These are phyloP conservation scores for Harlomillsia oculata DNA, from an alignment of 1,140 invertebrate genomes.

Conservation along the genomic window DNA sequence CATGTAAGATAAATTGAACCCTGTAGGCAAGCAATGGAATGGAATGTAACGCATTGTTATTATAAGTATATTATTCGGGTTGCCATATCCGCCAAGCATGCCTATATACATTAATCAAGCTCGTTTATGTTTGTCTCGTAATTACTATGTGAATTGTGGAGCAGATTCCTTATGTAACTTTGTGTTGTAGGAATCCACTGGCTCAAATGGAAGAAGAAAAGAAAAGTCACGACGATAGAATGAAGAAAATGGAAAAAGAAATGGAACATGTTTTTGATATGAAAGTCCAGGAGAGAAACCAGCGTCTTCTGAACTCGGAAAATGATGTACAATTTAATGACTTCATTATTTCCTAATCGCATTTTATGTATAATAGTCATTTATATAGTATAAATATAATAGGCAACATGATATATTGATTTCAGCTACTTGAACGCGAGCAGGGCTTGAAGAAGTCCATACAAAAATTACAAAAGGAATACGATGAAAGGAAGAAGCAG, in stretches of 20 bases:
- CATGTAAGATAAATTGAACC: no score
- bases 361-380: conserved; percentile 6
- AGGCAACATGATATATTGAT: no score
- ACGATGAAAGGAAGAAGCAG: conserved; percentile 76
- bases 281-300: conserved; percentile 85
- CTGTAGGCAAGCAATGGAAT: no score
- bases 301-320: conserved; percentile 86
- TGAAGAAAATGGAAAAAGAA: conserved; percentile 92
- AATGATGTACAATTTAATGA: conserved; percentile 69
- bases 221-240: conserved; percentile 85
- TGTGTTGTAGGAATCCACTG: conserved; percentile 74
- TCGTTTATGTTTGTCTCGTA: no score
- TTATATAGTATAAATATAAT: no score
- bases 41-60: no score
- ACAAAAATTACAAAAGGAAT: conserved; percentile 77
- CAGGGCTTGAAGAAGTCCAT: conserved; percentile 61
- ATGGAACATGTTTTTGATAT: conserved; percentile 89
- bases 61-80: no score
- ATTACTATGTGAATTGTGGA: no score
- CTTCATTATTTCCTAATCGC: neutral
- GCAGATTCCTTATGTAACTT: neutral
- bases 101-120: no score
- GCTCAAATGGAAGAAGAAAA: conserved; percentile 98
- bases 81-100: no score
- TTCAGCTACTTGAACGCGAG: conserved; percentile 55